phyloP scores from a whole-genome alignment of 2,888 invertebrate species.

The Plebejus melissa region DNA sequence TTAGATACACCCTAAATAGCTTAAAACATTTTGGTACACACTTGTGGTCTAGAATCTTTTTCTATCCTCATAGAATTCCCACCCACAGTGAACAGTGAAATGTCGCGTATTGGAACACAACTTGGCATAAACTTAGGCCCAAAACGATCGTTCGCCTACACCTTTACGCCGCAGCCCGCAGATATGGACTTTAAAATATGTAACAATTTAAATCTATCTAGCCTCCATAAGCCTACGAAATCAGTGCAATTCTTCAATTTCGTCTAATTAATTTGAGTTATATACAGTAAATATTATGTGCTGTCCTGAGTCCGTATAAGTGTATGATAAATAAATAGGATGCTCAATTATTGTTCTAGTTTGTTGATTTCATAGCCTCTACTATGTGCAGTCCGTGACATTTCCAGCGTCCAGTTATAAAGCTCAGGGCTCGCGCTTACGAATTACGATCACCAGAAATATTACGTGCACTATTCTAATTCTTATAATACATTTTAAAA shows the following conservation, averaged over 20 bases:
- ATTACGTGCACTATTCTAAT: too few relatives aligned
- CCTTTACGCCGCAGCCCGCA: not conserved
- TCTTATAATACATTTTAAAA: too few relatives aligned
- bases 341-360: too few relatives aligned
- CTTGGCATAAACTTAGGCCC: not conserved
- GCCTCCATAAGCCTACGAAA: not conserved
- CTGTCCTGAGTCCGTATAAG: too few relatives aligned
- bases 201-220: not conserved
- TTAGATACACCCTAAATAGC: not conserved
- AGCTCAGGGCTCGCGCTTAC: too few relatives aligned
- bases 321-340: too few relatives aligned
- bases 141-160: not conserved
- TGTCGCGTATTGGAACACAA: not conserved
- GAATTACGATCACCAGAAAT: too few relatives aligned
- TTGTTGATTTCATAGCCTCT: not conserved
- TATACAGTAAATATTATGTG: too few relatives aligned
- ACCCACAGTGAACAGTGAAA: not conserved
- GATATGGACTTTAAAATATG: not conserved
- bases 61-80: not conserved
- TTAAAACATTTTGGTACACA: not conserved
- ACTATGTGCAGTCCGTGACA: not conserved
- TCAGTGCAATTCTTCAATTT: too few relatives aligned
- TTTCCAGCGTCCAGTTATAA: not conserved
- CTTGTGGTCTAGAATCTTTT: not conserved
- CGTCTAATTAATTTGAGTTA: too few relatives aligned